Base-by-base conservation (phyloP, 2,797 vertebrate species). In the Hydrocynus forskahlii region DNA sequence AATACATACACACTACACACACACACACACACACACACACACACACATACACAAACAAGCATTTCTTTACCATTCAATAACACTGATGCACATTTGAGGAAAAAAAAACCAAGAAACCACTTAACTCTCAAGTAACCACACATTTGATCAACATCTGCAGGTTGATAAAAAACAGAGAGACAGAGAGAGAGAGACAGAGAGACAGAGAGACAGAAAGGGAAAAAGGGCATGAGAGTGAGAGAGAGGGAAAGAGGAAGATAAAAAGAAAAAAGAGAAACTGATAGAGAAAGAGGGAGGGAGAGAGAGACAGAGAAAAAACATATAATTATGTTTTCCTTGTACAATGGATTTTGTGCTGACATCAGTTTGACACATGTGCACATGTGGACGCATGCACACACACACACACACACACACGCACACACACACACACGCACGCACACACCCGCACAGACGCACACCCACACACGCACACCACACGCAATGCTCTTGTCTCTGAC, bases 271-370 rank as follows among this genome's bases (percentile, higher is more conserved):
- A 54, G 59, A 67, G 52, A 29, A 29, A 29, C 3, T 29, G 29
- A 35, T 2, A 35, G 35, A 2, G 35, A 29, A 29, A 59, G 40
- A 68, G 12, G 48, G 14, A 25, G 76, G 9, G 7, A 60, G 17
- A 60, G 59, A 60, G 59, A 60, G 21, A 60, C 21, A 25, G 10
- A 60, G 10, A 23, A 10, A 25, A 4, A 4, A 57, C 59, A 60
- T 60, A 60, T 60, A 60, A 60, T 60, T 60, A 60, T 60, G 21
- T 60, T 60, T 80, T 75, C 66, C 78, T 64, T 81, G 77, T 78
- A 76, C 76, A 81, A 72, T 64, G 80, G 78, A 76, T 79, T 85
- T 76, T 78, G 82, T 45, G 68, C 80, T 68, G 81, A 84, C 70
- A 82, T 80, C 74, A 75, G 62, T 84, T 81, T 81, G 77, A 74